These are phyloP conservation scores for Diprion similis DNA, from an alignment of 1,140 invertebrate species.

Conservation along the genomic window DNA sequence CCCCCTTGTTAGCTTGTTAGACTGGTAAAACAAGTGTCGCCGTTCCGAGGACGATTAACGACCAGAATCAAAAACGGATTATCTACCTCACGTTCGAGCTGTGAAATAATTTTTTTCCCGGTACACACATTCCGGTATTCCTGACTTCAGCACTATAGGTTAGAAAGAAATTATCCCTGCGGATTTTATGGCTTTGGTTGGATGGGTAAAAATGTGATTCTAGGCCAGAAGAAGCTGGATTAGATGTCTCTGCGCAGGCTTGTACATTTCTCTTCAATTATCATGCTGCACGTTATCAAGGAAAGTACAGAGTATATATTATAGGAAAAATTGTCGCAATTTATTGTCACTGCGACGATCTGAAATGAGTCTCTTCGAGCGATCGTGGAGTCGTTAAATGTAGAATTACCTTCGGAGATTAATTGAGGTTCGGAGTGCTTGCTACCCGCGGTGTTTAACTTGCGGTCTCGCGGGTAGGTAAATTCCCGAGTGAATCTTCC, in stretches of 20 bases:
- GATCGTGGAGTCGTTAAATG: slow-evolving; percentile 5
- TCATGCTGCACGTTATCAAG: no score
- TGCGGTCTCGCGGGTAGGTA: background rate
- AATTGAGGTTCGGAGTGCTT: background rate
- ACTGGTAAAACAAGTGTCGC: slow-evolving; percentile 13
- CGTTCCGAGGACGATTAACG: background rate
- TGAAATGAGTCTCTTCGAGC: background rate
- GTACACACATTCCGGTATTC: no score
- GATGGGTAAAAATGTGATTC: no score
- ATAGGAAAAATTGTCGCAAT: no score
- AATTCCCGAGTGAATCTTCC: slow-evolving; percentile 5
- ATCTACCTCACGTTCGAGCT: background rate
- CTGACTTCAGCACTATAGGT: no score
- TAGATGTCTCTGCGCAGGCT: no score
- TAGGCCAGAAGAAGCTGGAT: no score
- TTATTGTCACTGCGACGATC: background rate
- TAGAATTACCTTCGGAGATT: background rate
- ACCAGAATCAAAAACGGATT: background rate
- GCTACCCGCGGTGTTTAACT: background rate
- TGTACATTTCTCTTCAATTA: no score
- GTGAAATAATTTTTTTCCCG: no score
- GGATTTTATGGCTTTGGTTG: no score
- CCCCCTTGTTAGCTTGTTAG: slow-evolving; percentile 40
- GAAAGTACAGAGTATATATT: no score
- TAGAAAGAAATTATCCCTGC: no score